phyloP scores from a whole-genome alignment of 2,797 vertebrate genomes.

The Coluber constrictor region DNA sequence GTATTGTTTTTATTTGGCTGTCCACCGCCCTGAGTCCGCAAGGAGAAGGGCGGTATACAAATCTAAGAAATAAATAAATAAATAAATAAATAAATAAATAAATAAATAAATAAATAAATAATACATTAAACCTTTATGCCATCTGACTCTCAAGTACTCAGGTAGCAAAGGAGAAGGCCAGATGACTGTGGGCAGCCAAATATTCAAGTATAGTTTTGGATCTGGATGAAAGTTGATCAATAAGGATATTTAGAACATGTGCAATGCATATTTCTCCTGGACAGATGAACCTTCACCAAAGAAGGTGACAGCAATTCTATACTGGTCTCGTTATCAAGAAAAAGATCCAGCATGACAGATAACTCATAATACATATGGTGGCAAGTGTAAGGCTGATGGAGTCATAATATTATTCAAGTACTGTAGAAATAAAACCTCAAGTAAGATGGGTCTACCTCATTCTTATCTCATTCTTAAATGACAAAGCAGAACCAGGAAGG shows the following conservation, averaged over 20 bases:
- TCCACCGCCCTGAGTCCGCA: no score
- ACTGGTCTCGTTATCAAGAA: background rate
- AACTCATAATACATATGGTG: constrained; percentile 1
- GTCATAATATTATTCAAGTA: background rate
- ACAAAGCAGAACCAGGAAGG: background rate
- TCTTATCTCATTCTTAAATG: background rate
- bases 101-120: no score
- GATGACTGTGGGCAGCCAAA: background rate
- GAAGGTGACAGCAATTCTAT: constrained; percentile 7
- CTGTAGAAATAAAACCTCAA: constrained; percentile 1
- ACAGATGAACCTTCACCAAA: background rate
- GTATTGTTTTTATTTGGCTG: no score
- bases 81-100: no score
- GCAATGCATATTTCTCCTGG: background rate
- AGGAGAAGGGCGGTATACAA: no score
- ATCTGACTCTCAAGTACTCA: background rate
- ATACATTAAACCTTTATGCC: background rate
- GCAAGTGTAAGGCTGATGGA: background rate
- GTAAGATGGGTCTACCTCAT: constrained; percentile 32
- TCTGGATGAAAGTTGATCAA: background rate
- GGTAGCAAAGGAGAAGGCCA: background rate
- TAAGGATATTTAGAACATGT: constrained; percentile 8
- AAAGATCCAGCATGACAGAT: background rate
- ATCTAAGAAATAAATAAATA: no score
- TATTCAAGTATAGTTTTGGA: background rate